Base-by-base conservation (phyloP, 2,888 invertebrate species). In the Andrena trimmerana region DNA sequence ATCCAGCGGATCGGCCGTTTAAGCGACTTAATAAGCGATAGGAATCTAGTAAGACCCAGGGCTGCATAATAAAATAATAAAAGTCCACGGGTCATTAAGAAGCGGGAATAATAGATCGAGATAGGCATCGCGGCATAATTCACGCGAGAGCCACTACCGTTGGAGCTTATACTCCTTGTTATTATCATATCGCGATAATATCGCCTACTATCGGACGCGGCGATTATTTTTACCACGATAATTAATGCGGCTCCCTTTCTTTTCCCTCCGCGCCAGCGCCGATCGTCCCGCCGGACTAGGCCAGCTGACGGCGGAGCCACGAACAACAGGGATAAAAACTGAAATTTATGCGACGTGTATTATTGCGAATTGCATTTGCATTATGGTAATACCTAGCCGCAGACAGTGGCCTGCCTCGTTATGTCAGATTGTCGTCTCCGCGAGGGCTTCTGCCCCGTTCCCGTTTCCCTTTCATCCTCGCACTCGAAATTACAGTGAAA, bases 11-110 rank as follows among this genome's bases (percentile, higher is more conserved):
- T 63, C 67, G 72, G 52, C 59, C 74, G 31, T 83, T 67, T 65
- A 52, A 63, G 57, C 52, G 78, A 73, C 79, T 79, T 82, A 86
- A 86, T 71, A 63, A 67, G 68, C 71, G 87, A 87, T 86, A 78
- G n/a, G 13, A 10, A 86, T 84, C 79, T 67, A 76, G 67, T 68
- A 62, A 33, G 52, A 33, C n/a, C 63, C 24, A 10, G 48, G 29
- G 2, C 7, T 42, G 83, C 60, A 50, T 79, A 86, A 86, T 86
- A 78, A 81, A 84, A 86, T 78, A 77, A 83, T 76, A 79, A 86
- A 86, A 76, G 74, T 73, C 57, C 57, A 27, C 62, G 70, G 63
- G 57, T 83, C 69, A 72, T 86, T 86, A 86, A 83, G 76, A 59
- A 68, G 33, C 63, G 59, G 70, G 77, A 81, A 73, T 83, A 81